These are phyloP conservation scores for Iphiclides podalirius DNA, from an alignment of 2,888 invertebrate species.

Conservation along the genomic window DNA sequence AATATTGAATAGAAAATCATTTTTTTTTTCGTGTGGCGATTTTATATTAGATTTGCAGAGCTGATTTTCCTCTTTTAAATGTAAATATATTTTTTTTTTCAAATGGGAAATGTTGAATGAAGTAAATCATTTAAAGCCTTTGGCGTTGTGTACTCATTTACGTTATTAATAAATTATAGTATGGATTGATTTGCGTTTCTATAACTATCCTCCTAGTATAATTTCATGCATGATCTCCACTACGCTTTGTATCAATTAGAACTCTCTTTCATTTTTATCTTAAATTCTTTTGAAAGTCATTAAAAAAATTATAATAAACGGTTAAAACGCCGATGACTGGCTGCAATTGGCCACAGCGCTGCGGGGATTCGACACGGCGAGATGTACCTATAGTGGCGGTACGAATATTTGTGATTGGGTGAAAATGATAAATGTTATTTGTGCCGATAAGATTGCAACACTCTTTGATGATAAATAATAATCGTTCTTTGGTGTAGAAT, in stretches of 20 bases:
- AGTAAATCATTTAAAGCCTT: slow-evolving; percentile 78
- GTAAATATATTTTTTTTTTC: slow-evolving; percentile 75
- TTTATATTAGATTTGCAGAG: slow-evolving; percentile 64
- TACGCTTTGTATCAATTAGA: slow-evolving; percentile 14
- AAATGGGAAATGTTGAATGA: slow-evolving; percentile 73
- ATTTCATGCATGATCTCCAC: slow-evolving; percentile 18
- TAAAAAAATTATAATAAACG: too few species aligned
- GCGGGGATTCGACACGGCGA: slow-evolving; percentile 27
- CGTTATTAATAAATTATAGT: slow-evolving; percentile 81
- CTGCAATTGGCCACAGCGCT: slow-evolving; percentile 14
- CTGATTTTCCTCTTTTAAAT: slow-evolving; percentile 72
- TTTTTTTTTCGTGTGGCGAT: slow-evolving; percentile 62
- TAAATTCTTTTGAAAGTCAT: too few species aligned
- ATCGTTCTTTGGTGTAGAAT: slow-evolving; percentile 67
- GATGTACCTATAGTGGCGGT: slow-evolving; percentile 23
- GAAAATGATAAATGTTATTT: slow-evolving; percentile 57
- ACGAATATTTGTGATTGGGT: slow-evolving; percentile 48
- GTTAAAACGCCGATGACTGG: slow-evolving; percentile 6
- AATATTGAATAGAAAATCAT: slow-evolving; percentile 49
- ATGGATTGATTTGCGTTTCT: slow-evolving; percentile 58
- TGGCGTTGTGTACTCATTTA: slow-evolving; percentile 81
- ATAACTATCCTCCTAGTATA: slow-evolving; percentile 25
- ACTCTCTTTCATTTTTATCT: too few species aligned
- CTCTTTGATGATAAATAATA: slow-evolving; percentile 67
- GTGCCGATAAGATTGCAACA: slow-evolving; percentile 71